phyloP scores from a whole-genome alignment of 2,113 vertebrate genomes.

The Bucco capensis region DNA sequence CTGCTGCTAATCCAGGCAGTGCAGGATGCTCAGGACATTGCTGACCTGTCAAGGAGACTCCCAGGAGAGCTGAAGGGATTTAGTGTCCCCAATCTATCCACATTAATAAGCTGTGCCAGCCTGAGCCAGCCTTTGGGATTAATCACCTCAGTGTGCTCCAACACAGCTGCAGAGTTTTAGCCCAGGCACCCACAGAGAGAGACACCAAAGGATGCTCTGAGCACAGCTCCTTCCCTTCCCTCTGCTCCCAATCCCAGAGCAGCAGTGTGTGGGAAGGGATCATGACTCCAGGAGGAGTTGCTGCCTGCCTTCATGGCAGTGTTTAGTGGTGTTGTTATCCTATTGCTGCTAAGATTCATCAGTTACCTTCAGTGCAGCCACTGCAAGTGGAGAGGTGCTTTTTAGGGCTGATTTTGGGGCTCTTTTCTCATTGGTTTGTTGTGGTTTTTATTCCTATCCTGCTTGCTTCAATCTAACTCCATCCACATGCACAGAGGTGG shows the following conservation, averaged over 20 bases:
- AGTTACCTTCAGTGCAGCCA: neutral
- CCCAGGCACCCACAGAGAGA: neutral
- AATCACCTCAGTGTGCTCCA: neutral
- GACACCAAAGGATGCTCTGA: fast-evolving
- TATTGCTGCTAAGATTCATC: neutral
- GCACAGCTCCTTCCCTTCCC: neutral
- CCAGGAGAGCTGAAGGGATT: neutral
- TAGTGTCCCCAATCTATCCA: neutral
- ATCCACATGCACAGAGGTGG: neutral
- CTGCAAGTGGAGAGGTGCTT: neutral
- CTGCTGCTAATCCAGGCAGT: neutral
- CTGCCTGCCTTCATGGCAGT: neutral
- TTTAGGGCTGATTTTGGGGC: no score
- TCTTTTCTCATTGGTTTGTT: no score
- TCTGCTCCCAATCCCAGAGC: fast-evolving
- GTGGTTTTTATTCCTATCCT: neutral
- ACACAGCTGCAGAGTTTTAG: neutral
- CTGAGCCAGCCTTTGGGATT: neutral
- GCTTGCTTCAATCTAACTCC: neutral
- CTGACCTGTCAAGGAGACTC: neutral
- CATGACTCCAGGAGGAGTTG: neutral
- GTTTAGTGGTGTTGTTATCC: neutral
- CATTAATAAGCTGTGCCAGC: fast-evolving
- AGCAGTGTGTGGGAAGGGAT: neutral
- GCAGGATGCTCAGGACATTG: fast-evolving